Base-by-base conservation (phyloP, 2,888 invertebrate species). In the Agrochola circellaris region DNA sequence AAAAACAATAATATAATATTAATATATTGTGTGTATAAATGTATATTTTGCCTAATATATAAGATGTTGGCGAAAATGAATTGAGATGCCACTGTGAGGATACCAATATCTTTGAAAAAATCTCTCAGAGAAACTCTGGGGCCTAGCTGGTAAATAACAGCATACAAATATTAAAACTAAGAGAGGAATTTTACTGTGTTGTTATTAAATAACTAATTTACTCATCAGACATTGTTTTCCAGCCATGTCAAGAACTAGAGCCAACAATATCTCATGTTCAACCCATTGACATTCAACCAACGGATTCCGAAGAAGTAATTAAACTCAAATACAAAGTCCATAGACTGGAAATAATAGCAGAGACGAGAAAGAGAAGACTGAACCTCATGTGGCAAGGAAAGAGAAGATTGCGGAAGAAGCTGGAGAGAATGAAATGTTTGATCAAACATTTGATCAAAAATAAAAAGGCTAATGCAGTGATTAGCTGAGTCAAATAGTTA, bases 341-440 rank as follows among this genome's bases (percentile, higher is more conserved):
- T 1, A 90, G 95, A 73, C 83, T 96, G 13, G 94, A 95, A 87
- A 87, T 93, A 2, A 90, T 95, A 8, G 93, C 96, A 0, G 93
- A 91, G 8, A 93, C 92, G 30, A 90, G 95, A 60, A 95, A 93
- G 79, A 90, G 89, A 54, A 91, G 91, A 68, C 84, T 95, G 15
- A 92, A 93, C 48, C 86, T 92, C 0, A 91, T 95, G 92, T 93
- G 94, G 93, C 94, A 94, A 73, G 87, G 91, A 0, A 93, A 93
- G 60, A 88, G 89, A 70, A 88, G 93, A 38, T 87, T 95, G 17
- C 83, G 87, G 58, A 93, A 88, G 73, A 95, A 95, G 81, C 62
- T 95, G n/a, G 91, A 92, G 0, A 84, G 88, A 66, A 92, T 95
- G 92, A 94, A 92, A 34, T 77, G 81, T 64, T 87, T 95, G 75